phyloP scores from a whole-genome alignment of 2,113 vertebrate genomes.

The Bungarus multicinctus region DNA sequence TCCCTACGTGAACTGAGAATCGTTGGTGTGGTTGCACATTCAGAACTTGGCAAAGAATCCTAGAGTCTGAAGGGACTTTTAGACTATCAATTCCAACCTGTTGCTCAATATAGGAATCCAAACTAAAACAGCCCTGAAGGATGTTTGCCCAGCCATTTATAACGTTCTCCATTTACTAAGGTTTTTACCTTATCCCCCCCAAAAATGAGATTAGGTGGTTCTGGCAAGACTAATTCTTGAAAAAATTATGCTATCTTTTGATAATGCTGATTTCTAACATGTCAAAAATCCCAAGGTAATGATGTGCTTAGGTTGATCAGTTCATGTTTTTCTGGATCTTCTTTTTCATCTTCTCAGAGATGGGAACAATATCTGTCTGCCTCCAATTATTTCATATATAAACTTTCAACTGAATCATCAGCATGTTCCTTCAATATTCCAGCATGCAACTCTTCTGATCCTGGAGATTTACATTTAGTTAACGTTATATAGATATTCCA shows the following conservation, averaged over 20 bases:
- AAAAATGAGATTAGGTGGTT: neutral
- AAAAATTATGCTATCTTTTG: neutral
- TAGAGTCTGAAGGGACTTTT: neutral
- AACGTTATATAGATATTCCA: neutral
- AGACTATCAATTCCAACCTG: neutral
- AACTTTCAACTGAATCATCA: neutral
- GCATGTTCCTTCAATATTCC: neutral
- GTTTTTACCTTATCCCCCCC: neutral
- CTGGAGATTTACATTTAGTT: neutral
- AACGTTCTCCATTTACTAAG: neutral
- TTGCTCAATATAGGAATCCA: neutral
- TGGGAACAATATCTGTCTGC: neutral
- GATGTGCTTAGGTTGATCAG: neutral
- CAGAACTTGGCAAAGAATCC: neutral
- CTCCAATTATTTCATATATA: neutral
- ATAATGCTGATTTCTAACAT: neutral
- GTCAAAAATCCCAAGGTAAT: neutral
- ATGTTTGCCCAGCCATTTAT: neutral
- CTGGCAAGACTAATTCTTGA: neutral
- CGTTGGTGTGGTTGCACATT: neutral
- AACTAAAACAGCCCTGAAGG: neutral
- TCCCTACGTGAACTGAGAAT: neutral
- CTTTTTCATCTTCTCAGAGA: neutral
- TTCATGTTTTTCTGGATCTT: neutral
- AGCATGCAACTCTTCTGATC: neutral